phyloP scores from a whole-genome alignment of 2,113 vertebrate genomes.

The Cyanoderma ruficeps region DNA sequence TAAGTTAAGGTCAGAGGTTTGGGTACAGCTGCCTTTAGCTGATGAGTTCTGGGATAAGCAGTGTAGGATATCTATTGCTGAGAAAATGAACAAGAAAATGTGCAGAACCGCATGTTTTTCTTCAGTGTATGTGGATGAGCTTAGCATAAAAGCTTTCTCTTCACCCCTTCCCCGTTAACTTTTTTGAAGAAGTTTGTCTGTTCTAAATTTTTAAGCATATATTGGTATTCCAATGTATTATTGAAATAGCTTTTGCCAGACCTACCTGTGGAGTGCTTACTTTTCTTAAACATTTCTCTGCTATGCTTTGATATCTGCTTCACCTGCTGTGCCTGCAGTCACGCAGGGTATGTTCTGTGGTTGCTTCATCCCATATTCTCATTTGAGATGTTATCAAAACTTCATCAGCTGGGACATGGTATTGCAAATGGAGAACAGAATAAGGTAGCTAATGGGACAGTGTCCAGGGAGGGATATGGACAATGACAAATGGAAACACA shows the following conservation, averaged over 20 bases:
- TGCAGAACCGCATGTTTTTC: not conserved
- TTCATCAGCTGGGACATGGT: not conserved
- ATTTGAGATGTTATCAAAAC: slow-evolving; percentile 27
- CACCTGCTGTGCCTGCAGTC: not conserved
- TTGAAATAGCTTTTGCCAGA: not conserved
- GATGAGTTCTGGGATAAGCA: slow-evolving; percentile 34
- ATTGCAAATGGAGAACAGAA: slow-evolving; percentile 26
- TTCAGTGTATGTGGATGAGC: not conserved
- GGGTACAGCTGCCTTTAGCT: not conserved
- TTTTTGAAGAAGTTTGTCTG: not conserved
- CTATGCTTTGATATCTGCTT: slow-evolving; percentile 8
- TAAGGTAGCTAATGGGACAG: not conserved
- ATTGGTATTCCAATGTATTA: not conserved
- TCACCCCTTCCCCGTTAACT: not conserved
- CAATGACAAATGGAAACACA: not conserved
- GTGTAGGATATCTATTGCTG: not conserved
- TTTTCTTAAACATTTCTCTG: slow-evolving; percentile 34
- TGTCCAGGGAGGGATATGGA: not conserved
- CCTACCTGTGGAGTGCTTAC: not conserved
- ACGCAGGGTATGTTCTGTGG: not conserved
- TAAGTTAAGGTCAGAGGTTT: slow-evolving; percentile 44
- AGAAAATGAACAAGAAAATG: not conserved
- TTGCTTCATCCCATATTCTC: slow-evolving; percentile 3
- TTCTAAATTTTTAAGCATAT: not conserved
- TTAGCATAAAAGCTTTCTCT: not conserved